Evolutionary conservation across 2,888 invertebrate genomes (phyloP), one percentile per base, ranked within the genome.

Genomic region (Drosophila trichaetosa): DNA sequence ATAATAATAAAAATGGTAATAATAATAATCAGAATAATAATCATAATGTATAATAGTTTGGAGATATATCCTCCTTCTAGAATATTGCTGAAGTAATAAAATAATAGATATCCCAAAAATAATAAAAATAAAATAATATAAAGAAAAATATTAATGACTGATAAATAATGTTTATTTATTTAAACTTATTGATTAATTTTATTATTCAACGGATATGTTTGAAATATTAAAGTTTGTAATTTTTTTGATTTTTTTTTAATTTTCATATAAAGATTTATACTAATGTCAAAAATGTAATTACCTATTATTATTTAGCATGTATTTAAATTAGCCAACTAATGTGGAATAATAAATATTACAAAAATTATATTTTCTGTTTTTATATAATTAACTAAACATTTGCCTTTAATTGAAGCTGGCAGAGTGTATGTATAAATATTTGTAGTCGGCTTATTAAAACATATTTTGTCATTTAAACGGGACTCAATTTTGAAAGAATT

Each of bases 321-420:
- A 42, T 42, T 42, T 5, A 11, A 42, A 21, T 42, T 2, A 21
- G 10, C 40, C 4, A 2, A 10, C 0, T 40, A 10, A n/a, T n/a
- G 0, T 40, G 40, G 0, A 40, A 10, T 0, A 40, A 8, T 0
- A n/a, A 40, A 21, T 21, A 21, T 42, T n/a, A 0, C 0, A 8
- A 0, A 11, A 11, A 11, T 42, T n/a, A 0, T n/a, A 2, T n/a
- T n/a, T n/a, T n/a, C 2, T 1, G 7, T 38, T 18, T 18, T 0
- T 2, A 38, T 40, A 11, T 40, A 2, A 2, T 2, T 11, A n/a
- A 2, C n/a, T 18, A 8, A 8, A 1, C 8, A 10, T 40, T 2
- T 40, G 11, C 0, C 10, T 11, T n/a, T n/a, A n/a, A n/a, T 2
- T 40, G 5, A 40, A n/a, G 18, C 10, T 10, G 18, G 4, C 38